These are phyloP conservation scores for Gallinago nigripennis DNA, from an alignment of 2,797 vertebrate species.

Conservation along the genomic window DNA sequence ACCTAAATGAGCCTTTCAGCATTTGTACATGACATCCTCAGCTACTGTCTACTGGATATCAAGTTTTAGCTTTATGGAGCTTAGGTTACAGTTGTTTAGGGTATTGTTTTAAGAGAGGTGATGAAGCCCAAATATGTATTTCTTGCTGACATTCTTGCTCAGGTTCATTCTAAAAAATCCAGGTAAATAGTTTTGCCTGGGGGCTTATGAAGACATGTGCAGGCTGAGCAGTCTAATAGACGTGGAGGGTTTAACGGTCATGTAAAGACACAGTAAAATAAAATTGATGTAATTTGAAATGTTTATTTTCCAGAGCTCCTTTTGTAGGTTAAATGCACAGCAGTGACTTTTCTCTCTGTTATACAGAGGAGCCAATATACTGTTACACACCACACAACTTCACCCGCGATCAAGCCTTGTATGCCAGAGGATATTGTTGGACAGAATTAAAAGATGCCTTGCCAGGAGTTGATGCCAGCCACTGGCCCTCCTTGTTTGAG, in stretches of 20 bases:
- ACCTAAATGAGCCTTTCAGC: not conserved
- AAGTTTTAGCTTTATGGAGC: not conserved
- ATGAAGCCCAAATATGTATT: not conserved
- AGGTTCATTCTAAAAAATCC: not conserved
- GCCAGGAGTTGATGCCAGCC: constrained; percentile 88
- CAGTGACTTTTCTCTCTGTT: constrained; percentile 82
- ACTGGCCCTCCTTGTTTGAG: constrained; percentile 94
- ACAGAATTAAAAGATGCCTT: constrained; percentile 96
- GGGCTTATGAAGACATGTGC: not conserved
- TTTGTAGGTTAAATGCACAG: constrained; percentile 79
- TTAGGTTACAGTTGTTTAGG: not conserved
- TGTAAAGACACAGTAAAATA: constrained; percentile 37
- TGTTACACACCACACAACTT: constrained; percentile 99
- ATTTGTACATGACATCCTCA: not conserved
- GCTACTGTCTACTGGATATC: not conserved
- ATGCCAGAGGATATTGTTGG: constrained; percentile 99
- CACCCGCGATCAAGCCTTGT: constrained; percentile 98
- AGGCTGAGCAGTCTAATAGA: not conserved
- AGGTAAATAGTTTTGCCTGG: not conserved
- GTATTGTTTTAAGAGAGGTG: not conserved
- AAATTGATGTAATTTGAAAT: constrained; percentile 68
- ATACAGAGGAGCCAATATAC: constrained; percentile 98
- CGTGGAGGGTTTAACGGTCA: not conserved
- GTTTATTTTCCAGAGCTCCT: constrained; percentile 79
- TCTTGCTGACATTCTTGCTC: not conserved